These are phyloP conservation scores for Epicauta chinensis DNA, from an alignment of 1,140 invertebrate genomes.

Conservation along the genomic window DNA sequence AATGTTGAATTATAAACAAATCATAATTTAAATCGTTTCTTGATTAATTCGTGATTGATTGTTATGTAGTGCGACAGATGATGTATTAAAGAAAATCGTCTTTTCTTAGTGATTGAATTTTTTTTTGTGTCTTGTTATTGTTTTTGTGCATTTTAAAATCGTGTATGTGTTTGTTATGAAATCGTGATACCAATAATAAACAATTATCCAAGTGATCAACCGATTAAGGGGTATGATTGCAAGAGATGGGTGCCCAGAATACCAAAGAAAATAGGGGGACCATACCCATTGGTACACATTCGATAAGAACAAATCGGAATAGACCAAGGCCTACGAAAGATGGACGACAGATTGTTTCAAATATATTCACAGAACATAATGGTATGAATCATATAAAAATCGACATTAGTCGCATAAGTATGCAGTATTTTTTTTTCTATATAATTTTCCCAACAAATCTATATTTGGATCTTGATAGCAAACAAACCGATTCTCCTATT, in stretches of 20 bases:
- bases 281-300: conserved; percentile 54
- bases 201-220: conserved; percentile 29
- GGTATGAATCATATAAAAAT: conserved; percentile 50
- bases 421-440: no score
- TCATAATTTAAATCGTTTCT: neutral
- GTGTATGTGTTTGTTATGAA: conserved; percentile 16
- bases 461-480: no score
- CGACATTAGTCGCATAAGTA: no score
- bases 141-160: conserved; percentile 2
- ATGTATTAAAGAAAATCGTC: neutral
- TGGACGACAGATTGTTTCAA: conserved; percentile 67
- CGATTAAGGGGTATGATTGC: conserved; percentile 36
- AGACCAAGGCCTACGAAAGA: conserved; percentile 68
- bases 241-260: conserved; percentile 78
- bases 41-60: conserved; percentile 10
- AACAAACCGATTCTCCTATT: no score
- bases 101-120: conserved; percentile 19
- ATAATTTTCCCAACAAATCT: no score
- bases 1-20: conserved; percentile 16
- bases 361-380: conserved; percentile 87
- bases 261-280: conserved; percentile 65
- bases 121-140: conserved; percentile 10
- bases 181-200: conserved; percentile 20
- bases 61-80: conserved; percentile 11
- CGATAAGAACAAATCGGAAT: conserved; percentile 59